phyloP scores from a whole-genome alignment of 2,888 invertebrate species.

The Mactromeris polynyma region DNA sequence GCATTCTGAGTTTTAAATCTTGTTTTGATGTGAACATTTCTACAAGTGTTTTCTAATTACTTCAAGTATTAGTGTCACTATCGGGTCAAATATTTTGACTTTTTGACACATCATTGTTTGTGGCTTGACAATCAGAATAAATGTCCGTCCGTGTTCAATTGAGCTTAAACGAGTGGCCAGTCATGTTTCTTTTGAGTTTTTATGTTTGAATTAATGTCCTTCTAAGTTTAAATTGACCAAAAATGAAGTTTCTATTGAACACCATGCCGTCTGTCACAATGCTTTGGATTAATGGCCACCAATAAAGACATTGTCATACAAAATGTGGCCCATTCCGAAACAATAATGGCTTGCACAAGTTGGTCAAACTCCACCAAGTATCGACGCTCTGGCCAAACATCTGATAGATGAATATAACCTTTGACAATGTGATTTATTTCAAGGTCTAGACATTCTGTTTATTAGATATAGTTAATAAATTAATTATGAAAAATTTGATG shows the following conservation, averaged over 20 bases:
- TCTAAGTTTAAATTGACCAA: slow-evolving; percentile 64
- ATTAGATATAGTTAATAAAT: slow-evolving; percentile 18
- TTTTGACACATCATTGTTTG: slow-evolving; percentile 50
- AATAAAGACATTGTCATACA: slow-evolving; percentile 9
- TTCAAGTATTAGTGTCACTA: slow-evolving; percentile 41
- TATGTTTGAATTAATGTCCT: slow-evolving; percentile 54
- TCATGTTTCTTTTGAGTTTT: slow-evolving; percentile 35
- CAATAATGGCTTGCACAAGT: slow-evolving; percentile 3
- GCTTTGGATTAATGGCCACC: slow-evolving; percentile 58
- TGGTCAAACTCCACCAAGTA: slow-evolving; percentile 9
- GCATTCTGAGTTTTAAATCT: neutral
- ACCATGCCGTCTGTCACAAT: slow-evolving; percentile 45
- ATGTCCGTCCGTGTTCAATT: slow-evolving; percentile 45
- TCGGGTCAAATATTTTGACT: slow-evolving; percentile 35
- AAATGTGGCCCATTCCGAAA: neutral
- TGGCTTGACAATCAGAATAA: slow-evolving; percentile 49
- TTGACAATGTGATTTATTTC: slow-evolving; percentile 24
- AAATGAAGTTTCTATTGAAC: slow-evolving; percentile 48
- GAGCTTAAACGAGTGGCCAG: slow-evolving; percentile 21
- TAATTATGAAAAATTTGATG: slow-evolving; percentile 6
- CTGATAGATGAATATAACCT: slow-evolving; percentile 31
- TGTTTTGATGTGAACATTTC: neutral
- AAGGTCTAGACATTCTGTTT: slow-evolving; percentile 22
- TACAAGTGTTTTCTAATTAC: slow-evolving; percentile 31
- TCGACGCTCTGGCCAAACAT: neutral